Evolutionary conservation across 2,797 vertebrate species (phyloP).

Genomic region (Phyllotis vaccarum): DNA sequence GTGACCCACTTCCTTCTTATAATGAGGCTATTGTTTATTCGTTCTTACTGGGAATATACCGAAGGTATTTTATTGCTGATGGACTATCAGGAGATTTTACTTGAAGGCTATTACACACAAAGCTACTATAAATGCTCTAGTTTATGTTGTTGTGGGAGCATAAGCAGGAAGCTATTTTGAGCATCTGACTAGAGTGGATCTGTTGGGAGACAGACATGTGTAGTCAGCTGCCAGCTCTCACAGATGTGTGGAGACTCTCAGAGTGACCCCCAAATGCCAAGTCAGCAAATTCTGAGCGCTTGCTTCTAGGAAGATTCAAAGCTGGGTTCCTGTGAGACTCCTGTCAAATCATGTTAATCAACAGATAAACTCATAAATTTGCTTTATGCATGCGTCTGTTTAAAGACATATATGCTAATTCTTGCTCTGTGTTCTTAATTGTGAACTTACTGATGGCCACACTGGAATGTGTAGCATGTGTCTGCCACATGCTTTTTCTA

Average conservation of each 20-base stretch:
- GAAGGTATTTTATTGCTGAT: background rate
- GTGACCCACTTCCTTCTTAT: background rate
- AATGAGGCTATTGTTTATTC: background rate
- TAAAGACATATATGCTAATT: background rate
- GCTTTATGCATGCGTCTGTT: background rate
- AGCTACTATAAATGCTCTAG: background rate
- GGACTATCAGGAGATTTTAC: background rate
- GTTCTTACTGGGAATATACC: background rate
- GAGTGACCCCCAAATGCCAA: background rate
- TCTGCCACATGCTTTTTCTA: background rate
- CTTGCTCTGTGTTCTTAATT: background rate
- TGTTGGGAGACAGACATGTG: background rate
- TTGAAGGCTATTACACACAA: background rate
- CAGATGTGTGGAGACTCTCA: background rate
- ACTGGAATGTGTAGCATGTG: accelerated
- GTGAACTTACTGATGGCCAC: background rate
- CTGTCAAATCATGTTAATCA: background rate
- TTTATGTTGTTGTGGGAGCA: background rate
- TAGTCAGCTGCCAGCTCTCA: background rate
- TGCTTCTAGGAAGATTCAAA: background rate
- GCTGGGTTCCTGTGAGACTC: background rate
- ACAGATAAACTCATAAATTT: background rate
- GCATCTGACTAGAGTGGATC: background rate
- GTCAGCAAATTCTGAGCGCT: background rate
- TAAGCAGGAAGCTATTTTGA: background rate